Evolutionary conservation across 2,797 vertebrate species (phyloP).

Genomic region (Aphelocoma californica): DNA sequence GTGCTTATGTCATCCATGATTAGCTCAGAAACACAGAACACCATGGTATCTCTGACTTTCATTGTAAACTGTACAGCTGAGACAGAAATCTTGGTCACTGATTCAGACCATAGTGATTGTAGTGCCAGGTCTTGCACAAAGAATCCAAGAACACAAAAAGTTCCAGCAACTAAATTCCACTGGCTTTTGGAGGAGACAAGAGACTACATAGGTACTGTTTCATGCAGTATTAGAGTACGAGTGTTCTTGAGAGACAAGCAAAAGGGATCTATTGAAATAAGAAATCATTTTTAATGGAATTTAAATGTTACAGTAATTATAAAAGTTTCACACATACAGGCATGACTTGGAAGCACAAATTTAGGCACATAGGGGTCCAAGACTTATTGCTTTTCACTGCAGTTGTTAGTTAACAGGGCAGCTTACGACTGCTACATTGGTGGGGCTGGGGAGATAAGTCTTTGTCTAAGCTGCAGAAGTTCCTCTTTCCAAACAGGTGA

Average conservation of each 20-base stretch:
- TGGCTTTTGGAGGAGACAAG: neutral
- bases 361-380: neutral
- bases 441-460: neutral
- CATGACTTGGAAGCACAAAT: neutral
- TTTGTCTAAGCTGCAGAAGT: neutral
- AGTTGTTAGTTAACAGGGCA: neutral
- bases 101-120: neutral
- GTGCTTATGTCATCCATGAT: fast-evolving
- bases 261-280: neutral
- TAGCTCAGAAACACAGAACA: neutral
- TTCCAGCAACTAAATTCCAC: neutral
- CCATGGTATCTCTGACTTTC: neutral
- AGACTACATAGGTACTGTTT: neutral
- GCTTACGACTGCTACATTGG: neutral
- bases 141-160: neutral
- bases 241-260: neutral
- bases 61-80: neutral
- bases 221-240: neutral
- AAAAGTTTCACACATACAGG: neutral
- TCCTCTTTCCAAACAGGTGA: conserved; percentile 13
- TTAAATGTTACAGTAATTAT: neutral
- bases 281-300: neutral
- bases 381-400: neutral
- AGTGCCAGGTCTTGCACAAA: neutral
- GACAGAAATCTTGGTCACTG: neutral